A percentile compares a stretch with the other conserved stretches of the same genome.
These are phyloP conservation scores for Sebastes matsubarae DNA, from an alignment of 2,797 vertebrate species.

Conservation along the genomic window DNA sequence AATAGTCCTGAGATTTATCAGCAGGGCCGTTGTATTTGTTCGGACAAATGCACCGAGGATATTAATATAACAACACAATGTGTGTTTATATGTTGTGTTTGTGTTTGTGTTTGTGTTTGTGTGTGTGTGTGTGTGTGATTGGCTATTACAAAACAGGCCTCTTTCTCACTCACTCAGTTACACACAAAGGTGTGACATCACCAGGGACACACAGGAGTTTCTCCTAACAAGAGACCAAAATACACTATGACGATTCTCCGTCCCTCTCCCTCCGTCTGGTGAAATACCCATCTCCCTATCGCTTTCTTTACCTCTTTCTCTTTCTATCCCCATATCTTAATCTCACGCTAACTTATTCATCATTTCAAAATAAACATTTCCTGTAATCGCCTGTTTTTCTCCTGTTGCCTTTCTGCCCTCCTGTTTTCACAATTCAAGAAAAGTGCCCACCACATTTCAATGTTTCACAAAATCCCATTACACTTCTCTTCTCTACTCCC, in stretches of 20 bases:
- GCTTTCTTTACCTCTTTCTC: not conserved
- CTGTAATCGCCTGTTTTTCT: not conserved
- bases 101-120: not conserved
- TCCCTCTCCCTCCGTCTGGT: not conserved
- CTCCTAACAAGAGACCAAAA: slow-evolving; percentile 50
- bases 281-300: not conserved
- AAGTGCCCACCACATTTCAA: not conserved
- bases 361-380: not conserved
- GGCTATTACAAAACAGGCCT: slow-evolving; percentile 35
- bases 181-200: slow-evolving; percentile 59
- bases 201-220: slow-evolving; percentile 45
- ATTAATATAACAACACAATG: slow-evolving; percentile 19
- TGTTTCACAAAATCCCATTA: not conserved
- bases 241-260: slow-evolving; percentile 20
- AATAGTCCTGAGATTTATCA: not conserved
- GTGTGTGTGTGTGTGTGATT: not conserved
- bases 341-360: not conserved
- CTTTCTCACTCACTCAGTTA: slow-evolving; percentile 23
- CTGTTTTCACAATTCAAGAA: not conserved
- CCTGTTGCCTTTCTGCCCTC: not conserved
- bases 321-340: not conserved
- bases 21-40: not conserved
- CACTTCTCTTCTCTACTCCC: not conserved
- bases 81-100: not conserved
- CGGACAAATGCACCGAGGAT: not conserved